Percentiles rank a stretch among this genome's conserved stretches.
Evolutionary conservation across 2,888 invertebrate species (phyloP).

Genomic region (Neoaliturus tenellus): DNA sequence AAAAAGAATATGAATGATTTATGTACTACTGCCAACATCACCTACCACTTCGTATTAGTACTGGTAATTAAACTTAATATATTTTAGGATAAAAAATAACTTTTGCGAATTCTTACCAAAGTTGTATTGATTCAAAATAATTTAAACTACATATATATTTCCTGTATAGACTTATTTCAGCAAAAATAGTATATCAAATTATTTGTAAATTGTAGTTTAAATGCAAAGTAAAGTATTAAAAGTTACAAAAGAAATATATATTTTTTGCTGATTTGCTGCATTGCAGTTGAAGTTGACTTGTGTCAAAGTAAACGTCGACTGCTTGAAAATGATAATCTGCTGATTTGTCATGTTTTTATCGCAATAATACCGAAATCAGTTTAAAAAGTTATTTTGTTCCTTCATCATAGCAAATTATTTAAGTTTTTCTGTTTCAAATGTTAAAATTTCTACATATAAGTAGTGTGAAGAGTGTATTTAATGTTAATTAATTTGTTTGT

Average conservation of each 20-base stretch:
- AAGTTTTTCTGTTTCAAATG: not conserved
- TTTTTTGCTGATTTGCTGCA: not conserved
- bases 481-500: not conserved
- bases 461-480: not conserved
- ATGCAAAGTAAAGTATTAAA: no score
- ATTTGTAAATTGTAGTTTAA: no score
- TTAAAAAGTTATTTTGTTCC: not conserved
- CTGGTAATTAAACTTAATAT: no score
- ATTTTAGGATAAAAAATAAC: no score
- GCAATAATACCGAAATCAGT: not conserved
- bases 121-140: no score
- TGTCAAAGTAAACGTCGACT: constrained; percentile 19
- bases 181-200: no score
- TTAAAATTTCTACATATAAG: not conserved
- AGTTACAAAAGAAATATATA: not conserved
- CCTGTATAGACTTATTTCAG: no score
- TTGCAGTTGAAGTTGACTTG: not conserved
- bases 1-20: no score
- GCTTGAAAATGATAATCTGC: constrained; percentile 1
- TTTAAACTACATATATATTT: no score
- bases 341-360: constrained; percentile 41
- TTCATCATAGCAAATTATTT: not conserved
- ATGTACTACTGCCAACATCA: no score
- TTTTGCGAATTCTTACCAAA: no score
- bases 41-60: no score